Base-by-base conservation (phyloP, 2,888 invertebrate genomes). In the Phyto melanocephala region DNA sequence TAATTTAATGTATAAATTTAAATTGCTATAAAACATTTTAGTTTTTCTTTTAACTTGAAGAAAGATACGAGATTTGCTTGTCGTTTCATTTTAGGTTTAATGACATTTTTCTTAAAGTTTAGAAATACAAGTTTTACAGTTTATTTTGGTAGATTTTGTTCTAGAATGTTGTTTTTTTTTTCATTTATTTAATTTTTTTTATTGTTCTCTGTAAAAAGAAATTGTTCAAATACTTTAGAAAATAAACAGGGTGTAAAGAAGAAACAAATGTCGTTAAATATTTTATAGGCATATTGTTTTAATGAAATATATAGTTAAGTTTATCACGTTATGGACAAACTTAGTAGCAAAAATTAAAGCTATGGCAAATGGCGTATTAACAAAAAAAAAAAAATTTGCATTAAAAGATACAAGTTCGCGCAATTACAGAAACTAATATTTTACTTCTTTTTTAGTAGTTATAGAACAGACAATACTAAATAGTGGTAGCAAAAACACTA, bases 71-170 rank as follows among this genome's bases (percentile, higher is more conserved):
- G 22, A 63, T 68, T 68, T 62, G 54, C 24, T 28, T 62, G 45
- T 11, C 5, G 15, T 76, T 60, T 60, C 17, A 24, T 28, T 68
- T 47, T 58, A 75, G 67, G 76, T 81, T 81, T 81, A 72, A 72
- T 81, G 81, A 77, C 76, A 81, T 76, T 71, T 65, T 71, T 62
- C 40, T 72, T 62, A 47, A 54, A 67, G 56, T 71, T 63, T 78
- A 56, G 50, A 74, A 78, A 70, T 65, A 78, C 54, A 76, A 62
- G 6, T 47, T 45, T n/a, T 13, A 52, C 45, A 60, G 60, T 67
- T 22, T 65, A 22, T 68, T 74, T 68, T 54, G 1, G 37, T 58
- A 10, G 33, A 24, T 24, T 13, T 37, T 45, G 54, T 17, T 72
- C 67, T 81, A 77, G 72, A 77, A 77, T 76, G 65, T 58, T 54